phyloP scores from a whole-genome alignment of 2,888 invertebrate species.

The Leptopilina myrica region DNA sequence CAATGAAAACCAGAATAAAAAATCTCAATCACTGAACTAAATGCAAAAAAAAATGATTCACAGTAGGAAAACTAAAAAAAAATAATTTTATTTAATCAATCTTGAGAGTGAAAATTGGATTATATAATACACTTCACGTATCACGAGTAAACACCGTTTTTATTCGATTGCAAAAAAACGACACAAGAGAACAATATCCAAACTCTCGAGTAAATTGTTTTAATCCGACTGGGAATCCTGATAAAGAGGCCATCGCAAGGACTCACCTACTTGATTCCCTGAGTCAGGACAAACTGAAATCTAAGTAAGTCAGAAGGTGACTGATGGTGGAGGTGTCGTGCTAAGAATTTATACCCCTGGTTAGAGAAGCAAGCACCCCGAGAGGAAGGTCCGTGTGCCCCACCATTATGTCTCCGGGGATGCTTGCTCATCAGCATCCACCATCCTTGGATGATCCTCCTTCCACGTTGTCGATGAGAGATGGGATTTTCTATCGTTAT shows the following conservation, averaged over 20 bases:
- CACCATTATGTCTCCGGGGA: conserved; percentile 56
- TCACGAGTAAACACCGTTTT: not conserved
- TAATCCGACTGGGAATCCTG: not conserved
- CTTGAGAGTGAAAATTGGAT: not conserved
- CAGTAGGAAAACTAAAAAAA: not conserved
- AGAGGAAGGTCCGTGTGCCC: conserved; percentile 54
- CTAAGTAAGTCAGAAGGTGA: conserved; percentile 72
- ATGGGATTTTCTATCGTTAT: conserved; percentile 39
- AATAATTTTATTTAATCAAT: not conserved
- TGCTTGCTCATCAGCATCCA: conserved; percentile 56
- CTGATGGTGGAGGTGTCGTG: conserved; percentile 71
- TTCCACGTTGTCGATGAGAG: conserved; percentile 42
- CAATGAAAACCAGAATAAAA: not conserved
- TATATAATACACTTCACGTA: conserved; percentile 29
- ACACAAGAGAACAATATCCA: not conserved
- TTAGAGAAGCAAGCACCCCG: conserved; percentile 63
- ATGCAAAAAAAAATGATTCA: not conserved
- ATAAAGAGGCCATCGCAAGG: conserved; percentile 33
- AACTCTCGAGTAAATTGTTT: not conserved
- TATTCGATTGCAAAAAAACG: not conserved
- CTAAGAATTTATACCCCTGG: conserved; percentile 73
- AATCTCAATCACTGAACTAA: not conserved
- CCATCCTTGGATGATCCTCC: conserved; percentile 50
- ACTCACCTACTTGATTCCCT: conserved; percentile 70
- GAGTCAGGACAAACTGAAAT: conserved; percentile 64